Evolutionary conservation across 2,113 vertebrate genomes (phyloP).

Genomic region (Eptatretus burgeri): DNA sequence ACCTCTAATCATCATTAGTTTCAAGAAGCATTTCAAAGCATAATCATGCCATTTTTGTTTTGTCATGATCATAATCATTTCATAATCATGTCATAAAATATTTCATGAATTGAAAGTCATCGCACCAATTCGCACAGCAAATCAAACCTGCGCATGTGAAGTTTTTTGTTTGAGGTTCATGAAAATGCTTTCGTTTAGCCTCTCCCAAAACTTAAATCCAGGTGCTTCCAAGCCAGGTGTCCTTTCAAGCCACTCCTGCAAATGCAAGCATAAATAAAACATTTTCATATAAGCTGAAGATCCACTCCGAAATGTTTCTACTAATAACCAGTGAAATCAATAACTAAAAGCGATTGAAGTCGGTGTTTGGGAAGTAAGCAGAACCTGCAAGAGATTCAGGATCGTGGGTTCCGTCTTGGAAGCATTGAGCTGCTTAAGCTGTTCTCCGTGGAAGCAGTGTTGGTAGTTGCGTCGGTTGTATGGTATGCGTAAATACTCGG

Average conservation of each 20-base stretch:
- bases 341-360: neutral
- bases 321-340: neutral
- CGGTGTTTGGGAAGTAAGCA: neutral
- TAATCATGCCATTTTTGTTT: too few species aligned
- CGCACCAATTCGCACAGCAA: neutral
- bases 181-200: conserved; percentile 41
- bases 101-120: too few species aligned
- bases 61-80: neutral
- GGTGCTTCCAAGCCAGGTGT: conserved; percentile 51
- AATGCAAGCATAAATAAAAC: conserved; percentile 5
- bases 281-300: conserved; percentile 2
- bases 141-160: conserved; percentile 33
- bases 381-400: conserved; percentile 56
- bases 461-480: conserved; percentile 65
- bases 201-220: conserved; percentile 78
- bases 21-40: too few species aligned
- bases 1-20: too few species aligned
- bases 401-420: conserved; percentile 47
- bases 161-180: conserved; percentile 34
- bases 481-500: conserved; percentile 47
- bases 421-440: conserved; percentile 31
- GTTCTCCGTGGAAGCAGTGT: conserved; percentile 48
- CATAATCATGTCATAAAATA: neutral
- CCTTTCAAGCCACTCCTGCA: conserved; percentile 75
- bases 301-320: neutral